These are phyloP conservation scores for Platalea minor DNA, from an alignment of 2,797 vertebrate genomes.

Conservation along the genomic window DNA sequence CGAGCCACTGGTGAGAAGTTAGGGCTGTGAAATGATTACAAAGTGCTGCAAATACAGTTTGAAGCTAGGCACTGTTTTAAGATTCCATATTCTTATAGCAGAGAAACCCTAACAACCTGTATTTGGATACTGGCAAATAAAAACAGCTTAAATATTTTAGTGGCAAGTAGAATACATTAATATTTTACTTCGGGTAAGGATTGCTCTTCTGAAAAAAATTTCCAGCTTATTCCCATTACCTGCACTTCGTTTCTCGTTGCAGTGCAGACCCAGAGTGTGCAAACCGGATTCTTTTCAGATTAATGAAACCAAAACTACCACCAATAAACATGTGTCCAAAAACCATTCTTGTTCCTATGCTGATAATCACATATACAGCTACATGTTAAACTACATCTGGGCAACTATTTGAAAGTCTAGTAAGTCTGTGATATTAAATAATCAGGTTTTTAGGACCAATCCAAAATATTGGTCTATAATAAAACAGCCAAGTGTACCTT, in stretches of 20 bases:
- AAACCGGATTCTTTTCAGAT: not conserved
- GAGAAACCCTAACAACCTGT: not conserved
- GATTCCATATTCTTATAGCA: not conserved
- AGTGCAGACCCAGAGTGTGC: not conserved
- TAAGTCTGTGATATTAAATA: not conserved
- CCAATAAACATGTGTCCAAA: not conserved
- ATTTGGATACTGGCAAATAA: not conserved
- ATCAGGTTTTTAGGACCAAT: not conserved
- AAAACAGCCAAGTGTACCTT: not conserved
- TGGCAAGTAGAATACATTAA: not conserved
- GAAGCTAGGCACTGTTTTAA: not conserved
- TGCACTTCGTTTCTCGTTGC: not conserved
- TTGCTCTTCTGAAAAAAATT: not conserved
- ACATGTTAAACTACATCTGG: not conserved
- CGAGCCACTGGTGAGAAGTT: not conserved
- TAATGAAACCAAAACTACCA: not conserved
- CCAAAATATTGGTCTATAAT: not conserved
- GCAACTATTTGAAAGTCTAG: not conserved
- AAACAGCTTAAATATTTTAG: constrained; percentile 23
- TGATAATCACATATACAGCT: not conserved
- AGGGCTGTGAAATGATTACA: not conserved
- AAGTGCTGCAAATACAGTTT: not conserved
- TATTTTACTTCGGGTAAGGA: not conserved
- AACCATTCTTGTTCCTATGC: not conserved
- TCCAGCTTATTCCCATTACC: not conserved